Base-by-base conservation (phyloP, 64 coral and sea anemone genomes). In the Porites australiensis region DNA sequence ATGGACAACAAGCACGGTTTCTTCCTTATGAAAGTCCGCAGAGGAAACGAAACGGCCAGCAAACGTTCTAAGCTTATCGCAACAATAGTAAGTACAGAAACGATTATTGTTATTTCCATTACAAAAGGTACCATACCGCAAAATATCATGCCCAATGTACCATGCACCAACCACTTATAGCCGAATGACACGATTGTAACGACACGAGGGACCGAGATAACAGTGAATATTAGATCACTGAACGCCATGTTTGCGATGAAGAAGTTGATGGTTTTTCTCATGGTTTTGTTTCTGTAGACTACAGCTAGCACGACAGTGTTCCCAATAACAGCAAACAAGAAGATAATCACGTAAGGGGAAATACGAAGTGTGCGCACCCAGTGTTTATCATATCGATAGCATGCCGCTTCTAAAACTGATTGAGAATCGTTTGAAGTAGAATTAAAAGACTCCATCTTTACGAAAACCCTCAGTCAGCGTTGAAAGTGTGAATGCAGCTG, bases 251-350 rank as follows among this genome's bases (percentile, higher is more conserved):
- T 96, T 13, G 89, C 95, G 58, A 96, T 96, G 55, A 96, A 93
- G 44, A 82, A 93, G 55, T 96, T 96, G 45, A 96, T 90, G 12
- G 95, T 92, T 77, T 86, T 93, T 70, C 90, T 68, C 95, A 96
- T 96, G 6, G 85, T 60, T 77, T 89, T 96, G 43, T 93, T 85
- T 54, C 58, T 77, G n/a, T 74, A 96, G 16, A 96, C 86, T 15
- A 96, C 88, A 68, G 65, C 69, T n/a, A 96, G 51, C 43, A 96
- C 91, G 37, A 93, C 15, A 72, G 52, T 9, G 71, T 96, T 96
- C 5, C 90, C 95, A 44, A 82, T 46, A 13, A 96, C 49, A 18
- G 95, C 92, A 19, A 93, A n/a, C 2, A 66, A 45, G 44, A 92
- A 89, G 8, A 93, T 79, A 13, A 71, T 13, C 4, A 71, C 75